Conservation (phyloP, 2,888 invertebrate genomes). For the Leucoma salicis region DNA sequence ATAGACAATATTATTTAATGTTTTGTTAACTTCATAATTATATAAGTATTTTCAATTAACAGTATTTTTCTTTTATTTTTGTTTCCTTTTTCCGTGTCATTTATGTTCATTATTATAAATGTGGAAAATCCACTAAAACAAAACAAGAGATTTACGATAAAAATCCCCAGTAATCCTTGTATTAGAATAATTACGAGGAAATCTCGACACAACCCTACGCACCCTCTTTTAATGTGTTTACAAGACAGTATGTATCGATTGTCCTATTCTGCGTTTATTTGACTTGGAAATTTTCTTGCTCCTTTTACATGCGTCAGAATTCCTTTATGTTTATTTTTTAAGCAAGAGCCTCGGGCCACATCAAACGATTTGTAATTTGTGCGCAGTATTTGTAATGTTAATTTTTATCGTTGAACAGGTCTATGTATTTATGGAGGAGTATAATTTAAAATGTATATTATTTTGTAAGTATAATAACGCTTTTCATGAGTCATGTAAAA, state of each 20-base stretch:
- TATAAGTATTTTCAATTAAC: no score
- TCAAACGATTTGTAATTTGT: constrained; percentile 35
- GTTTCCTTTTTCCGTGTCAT: no score
- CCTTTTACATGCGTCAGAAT: constrained; percentile 51
- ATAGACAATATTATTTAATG: no score
- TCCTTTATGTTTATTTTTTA: constrained; percentile 51
- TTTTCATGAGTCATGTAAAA: constrained; percentile 15
- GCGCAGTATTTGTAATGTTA: constrained; percentile 24
- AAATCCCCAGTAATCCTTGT: constrained; percentile 23
- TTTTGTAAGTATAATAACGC: background rate
- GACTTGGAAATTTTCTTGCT: constrained; percentile 73
- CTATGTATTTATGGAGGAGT: background rate
- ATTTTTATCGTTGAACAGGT: constrained; percentile 24
- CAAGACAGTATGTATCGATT: constrained; percentile 81
- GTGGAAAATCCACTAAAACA: background rate
- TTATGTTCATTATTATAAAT: background rate
- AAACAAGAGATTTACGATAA: background rate
- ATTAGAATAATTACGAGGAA: constrained; percentile 27
- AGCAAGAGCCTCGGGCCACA: constrained; percentile 21
- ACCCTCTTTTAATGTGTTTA: constrained; percentile 79
- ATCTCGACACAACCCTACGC: constrained; percentile 26
- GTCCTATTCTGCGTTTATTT: constrained; percentile 76
- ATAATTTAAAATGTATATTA: background rate
- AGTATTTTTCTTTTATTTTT: no score
- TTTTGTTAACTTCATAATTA: no score